Evolutionary conservation across 2,113 vertebrate species (phyloP).

Genomic region (Chionodraco myersi): DNA sequence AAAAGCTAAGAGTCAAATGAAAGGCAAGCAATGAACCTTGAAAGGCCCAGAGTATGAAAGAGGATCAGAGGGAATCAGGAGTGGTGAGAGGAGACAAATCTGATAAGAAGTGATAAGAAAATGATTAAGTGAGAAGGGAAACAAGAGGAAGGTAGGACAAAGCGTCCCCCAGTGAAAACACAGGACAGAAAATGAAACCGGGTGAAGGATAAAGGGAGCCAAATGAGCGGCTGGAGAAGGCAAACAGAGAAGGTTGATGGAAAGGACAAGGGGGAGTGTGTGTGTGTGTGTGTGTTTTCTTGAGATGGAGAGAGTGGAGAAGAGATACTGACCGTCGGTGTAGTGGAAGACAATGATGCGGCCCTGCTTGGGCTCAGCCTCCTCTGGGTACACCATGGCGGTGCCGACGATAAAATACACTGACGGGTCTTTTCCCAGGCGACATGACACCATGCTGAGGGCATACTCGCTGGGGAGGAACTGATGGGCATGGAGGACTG

Average conservation of each 20-base stretch:
- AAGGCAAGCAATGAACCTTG: conserved; percentile 45
- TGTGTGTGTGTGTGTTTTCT: conserved; percentile 5
- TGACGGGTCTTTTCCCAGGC: conserved; percentile 93
- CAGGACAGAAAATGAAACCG: conserved; percentile 30
- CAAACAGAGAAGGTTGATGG: conserved; percentile 11
- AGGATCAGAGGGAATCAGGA: conserved; percentile 46
- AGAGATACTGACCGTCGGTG: conserved; percentile 88
- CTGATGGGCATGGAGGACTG: conserved; percentile 98
- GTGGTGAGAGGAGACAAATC: conserved; percentile 26
- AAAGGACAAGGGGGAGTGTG: not conserved
- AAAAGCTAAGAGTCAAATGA: conserved; percentile 36
- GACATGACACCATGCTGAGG: conserved; percentile 97
- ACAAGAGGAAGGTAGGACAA: conserved; percentile 49
- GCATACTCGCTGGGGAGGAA: conserved; percentile 97
- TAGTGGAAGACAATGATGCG: conserved; percentile 99
- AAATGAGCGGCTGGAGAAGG: conserved; percentile 18
- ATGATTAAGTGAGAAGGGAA: conserved; percentile 68
- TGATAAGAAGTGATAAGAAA: conserved; percentile 69
- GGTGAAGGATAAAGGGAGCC: conserved; percentile 33
- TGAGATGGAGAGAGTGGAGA: not conserved
- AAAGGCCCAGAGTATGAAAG: conserved; percentile 37
- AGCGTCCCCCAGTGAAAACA: conserved; percentile 27
- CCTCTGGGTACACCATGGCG: conserved; percentile 98
- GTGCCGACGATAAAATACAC: conserved; percentile 98
- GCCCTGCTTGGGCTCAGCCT: conserved; percentile 98